Conservation (phyloP, 2,888 invertebrate genomes). For the Ecliptopera silaceata region DNA sequence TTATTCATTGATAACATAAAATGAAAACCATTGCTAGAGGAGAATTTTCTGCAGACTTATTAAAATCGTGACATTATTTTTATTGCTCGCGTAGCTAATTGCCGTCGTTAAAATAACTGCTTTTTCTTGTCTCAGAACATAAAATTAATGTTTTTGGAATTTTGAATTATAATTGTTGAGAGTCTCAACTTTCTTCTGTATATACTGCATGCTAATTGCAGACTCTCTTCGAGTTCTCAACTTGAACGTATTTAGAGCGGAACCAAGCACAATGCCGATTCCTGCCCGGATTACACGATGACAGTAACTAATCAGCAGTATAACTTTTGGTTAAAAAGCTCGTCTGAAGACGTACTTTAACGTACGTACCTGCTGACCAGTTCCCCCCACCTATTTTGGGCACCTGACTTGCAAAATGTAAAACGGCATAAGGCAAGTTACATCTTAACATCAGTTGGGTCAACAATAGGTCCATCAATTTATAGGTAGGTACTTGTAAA, state of each 20-base stretch:
- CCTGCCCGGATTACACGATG: constrained; percentile 10
- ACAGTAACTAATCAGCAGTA: neutral
- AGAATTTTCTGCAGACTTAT: constrained; percentile 23
- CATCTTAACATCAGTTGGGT: too few relatives aligned
- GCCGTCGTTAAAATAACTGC: constrained; percentile 32
- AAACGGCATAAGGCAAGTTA: too few relatives aligned
- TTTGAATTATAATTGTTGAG: constrained; percentile 27
- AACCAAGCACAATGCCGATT: constrained; percentile 54
- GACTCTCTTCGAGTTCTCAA: constrained; percentile 60
- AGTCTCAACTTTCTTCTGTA: constrained; percentile 50
- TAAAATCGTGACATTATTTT: constrained; percentile 33
- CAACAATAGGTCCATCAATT: too few relatives aligned
- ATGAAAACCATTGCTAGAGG: constrained; percentile 13
- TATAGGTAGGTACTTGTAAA: too few relatives aligned
- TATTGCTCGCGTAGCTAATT: constrained; percentile 26
- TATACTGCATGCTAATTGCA: constrained; percentile 65
- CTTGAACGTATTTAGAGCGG: constrained; percentile 46
- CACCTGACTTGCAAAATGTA: too few relatives aligned
- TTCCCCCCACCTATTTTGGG: too few relatives aligned
- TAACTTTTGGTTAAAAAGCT: too few relatives aligned
- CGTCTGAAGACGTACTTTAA: too few relatives aligned
- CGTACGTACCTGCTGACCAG: too few relatives aligned
- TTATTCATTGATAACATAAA: neutral
- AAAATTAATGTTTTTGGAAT: constrained; percentile 33
- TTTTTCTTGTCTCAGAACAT: constrained; percentile 22